phyloP scores from a whole-genome alignment of 2,797 vertebrate genomes.

The Pagetopsis macropterus region DNA sequence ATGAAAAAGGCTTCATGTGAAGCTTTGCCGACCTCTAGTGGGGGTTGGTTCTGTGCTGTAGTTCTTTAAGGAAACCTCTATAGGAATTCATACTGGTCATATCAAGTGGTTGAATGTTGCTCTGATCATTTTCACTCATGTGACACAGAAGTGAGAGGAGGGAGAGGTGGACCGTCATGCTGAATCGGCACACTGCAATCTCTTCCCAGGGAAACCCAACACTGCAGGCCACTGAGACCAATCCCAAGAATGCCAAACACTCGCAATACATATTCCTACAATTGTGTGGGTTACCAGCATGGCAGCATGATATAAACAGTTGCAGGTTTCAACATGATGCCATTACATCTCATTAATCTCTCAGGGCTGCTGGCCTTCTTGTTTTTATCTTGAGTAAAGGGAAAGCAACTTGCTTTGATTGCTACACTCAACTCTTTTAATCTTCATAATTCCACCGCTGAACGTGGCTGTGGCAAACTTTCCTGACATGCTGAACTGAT shows the following conservation, averaged over 20 bases:
- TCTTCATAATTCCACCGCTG: slow-evolving; percentile 31
- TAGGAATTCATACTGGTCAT: background rate
- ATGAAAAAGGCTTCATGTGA: too few relatives aligned
- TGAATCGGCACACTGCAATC: slow-evolving; percentile 10
- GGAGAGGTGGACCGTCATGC: slow-evolving; percentile 3
- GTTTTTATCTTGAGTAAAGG: slow-evolving; percentile 41
- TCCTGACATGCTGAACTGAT: slow-evolving; percentile 49
- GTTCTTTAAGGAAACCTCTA: background rate
- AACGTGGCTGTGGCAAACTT: slow-evolving; percentile 20
- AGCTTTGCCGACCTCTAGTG: too few relatives aligned
- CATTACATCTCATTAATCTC: slow-evolving; percentile 23
- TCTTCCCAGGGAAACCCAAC: slow-evolving; percentile 54
- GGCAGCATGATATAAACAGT: slow-evolving; percentile 45
- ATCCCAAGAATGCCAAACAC: slow-evolving; percentile 67
- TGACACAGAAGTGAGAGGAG: slow-evolving; percentile 11
- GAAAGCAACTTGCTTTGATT: slow-evolving; percentile 18
- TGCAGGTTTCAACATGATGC: slow-evolving; percentile 43
- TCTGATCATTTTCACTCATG: slow-evolving; percentile 13
- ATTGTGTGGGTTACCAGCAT: slow-evolving; percentile 44
- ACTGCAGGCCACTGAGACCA: slow-evolving; percentile 47
- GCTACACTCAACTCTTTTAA: slow-evolving; percentile 37
- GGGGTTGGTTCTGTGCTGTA: background rate
- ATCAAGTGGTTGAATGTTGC: background rate
- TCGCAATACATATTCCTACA: slow-evolving; percentile 56
- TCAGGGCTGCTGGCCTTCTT: slow-evolving; percentile 16